phyloP scores from a whole-genome alignment of 2,113 vertebrate genomes.

The Oxyura jamaicensis region DNA sequence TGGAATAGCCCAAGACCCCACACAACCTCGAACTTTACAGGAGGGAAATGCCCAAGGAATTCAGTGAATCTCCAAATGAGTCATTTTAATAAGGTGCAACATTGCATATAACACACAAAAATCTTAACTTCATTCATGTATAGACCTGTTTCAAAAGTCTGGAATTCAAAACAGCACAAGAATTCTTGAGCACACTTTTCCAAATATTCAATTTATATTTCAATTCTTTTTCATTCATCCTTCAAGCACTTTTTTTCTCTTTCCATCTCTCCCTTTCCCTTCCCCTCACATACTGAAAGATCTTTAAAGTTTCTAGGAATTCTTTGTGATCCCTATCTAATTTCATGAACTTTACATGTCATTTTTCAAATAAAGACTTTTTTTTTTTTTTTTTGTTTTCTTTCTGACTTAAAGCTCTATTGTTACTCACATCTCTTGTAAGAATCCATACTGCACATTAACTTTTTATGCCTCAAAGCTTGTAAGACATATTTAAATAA shows the following conservation, averaged over 20 bases:
- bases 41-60: neutral
- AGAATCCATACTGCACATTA: neutral
- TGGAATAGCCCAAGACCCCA: neutral
- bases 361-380: neutral
- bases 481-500: conserved; percentile 26
- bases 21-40: neutral
- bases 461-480: neutral
- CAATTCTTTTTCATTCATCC: neutral
- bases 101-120: neutral
- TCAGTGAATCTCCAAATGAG: neutral
- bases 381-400: neutral
- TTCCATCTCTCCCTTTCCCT: neutral
- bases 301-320: neutral
- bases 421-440: neutral
- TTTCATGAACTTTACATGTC: neutral
- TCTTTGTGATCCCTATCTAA: neutral
- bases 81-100: neutral
- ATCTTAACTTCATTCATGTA: neutral
- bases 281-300: neutral
- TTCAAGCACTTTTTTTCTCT: neutral
- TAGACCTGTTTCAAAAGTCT: neutral
- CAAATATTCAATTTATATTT: neutral
- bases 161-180: neutral
- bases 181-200: neutral
- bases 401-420: neutral